A percentile compares a stretch with the other conserved stretches of the same genome.
These are phyloP conservation scores for Mesembrinibis cayennensis DNA, from an alignment of 2,113 vertebrate genomes.

Conservation along the genomic window DNA sequence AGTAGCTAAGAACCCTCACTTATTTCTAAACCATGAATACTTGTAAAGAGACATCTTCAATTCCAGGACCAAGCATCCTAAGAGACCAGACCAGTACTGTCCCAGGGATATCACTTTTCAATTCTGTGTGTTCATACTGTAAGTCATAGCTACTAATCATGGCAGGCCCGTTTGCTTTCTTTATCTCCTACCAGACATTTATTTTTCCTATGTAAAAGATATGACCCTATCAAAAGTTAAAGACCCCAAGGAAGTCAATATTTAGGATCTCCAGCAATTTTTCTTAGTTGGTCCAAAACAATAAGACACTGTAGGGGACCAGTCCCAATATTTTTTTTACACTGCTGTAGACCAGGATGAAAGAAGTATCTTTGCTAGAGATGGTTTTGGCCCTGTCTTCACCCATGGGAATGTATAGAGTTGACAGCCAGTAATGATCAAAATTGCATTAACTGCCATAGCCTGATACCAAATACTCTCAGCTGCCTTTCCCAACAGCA, in stretches of 20 bases:
- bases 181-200: not conserved
- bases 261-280: not conserved
- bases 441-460: not conserved
- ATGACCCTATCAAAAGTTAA: not conserved
- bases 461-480: not conserved
- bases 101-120: not conserved
- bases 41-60: not conserved
- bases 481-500: not conserved
- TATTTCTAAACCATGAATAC: not conserved
- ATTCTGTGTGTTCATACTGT: not conserved
- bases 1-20: not conserved
- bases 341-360: not conserved
- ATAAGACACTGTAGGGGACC: not conserved
- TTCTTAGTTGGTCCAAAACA: not conserved
- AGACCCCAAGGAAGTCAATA: not conserved
- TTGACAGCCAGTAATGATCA: not conserved
- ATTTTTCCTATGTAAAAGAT: not conserved
- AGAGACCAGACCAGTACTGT: not conserved
- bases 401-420: not conserved
- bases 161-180: not conserved
- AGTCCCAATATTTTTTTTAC: not conserved
- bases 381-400: not conserved
- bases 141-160: not conserved
- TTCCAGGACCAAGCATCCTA: not conserved
- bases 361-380: not conserved